phyloP scores from a whole-genome alignment of 2,797 vertebrate species.

The Allenopithecus nigroviridis region DNA sequence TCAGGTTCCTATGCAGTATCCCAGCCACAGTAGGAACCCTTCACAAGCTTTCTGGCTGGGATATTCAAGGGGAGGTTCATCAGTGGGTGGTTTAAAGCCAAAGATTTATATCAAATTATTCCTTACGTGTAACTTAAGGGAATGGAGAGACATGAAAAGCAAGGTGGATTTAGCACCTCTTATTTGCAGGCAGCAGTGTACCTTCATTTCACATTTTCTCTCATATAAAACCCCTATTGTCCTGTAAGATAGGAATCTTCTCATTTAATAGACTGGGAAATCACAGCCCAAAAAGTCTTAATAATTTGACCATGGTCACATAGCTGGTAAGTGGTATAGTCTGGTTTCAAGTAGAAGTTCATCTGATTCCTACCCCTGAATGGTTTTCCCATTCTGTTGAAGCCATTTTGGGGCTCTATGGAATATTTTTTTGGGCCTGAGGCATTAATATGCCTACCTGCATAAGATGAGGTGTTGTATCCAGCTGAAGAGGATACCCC shows the following conservation, averaged over 20 bases:
- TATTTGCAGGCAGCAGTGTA: neutral
- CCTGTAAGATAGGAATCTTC: neutral
- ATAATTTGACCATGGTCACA: neutral
- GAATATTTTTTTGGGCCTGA: neutral
- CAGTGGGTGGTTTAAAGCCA: conserved; percentile 7
- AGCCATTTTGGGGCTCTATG: neutral
- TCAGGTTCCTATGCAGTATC: neutral
- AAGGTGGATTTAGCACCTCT: neutral
- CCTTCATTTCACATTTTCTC: neutral
- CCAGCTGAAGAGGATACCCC: too few relatives aligned
- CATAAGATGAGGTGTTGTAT: neutral
- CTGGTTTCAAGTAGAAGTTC: neutral
- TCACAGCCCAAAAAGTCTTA: neutral
- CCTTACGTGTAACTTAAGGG: neutral
- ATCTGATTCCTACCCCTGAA: neutral
- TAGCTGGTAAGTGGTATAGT: neutral
- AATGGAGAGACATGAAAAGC: neutral
- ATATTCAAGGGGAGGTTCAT: neutral
- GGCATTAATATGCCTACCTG: neutral
- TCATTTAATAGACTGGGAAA: neutral
- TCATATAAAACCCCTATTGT: neutral
- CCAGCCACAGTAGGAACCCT: neutral
- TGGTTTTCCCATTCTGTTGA: neutral
- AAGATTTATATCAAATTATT: neutral
- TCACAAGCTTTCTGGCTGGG: neutral